A percentile compares a stretch with the other conserved stretches of the same genome.
Conservation (phyloP, 1,140 invertebrate species). For the Ips typographus region DNA sequence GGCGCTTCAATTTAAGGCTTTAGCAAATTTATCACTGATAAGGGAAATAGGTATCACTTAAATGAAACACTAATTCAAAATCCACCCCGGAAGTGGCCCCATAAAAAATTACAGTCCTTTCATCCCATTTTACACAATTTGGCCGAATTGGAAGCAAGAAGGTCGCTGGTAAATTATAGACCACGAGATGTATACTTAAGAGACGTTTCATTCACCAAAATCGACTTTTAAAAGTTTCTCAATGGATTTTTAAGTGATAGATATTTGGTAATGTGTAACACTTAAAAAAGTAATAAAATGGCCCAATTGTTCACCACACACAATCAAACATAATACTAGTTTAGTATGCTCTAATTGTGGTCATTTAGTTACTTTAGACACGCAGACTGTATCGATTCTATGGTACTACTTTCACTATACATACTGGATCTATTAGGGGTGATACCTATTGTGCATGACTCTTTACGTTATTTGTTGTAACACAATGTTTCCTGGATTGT, state of each 20-base stretch:
- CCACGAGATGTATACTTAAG: neutral
- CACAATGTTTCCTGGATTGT: too few species aligned
- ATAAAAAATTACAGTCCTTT: constrained; percentile 12
- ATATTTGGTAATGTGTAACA: neutral
- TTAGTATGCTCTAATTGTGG: too few species aligned
- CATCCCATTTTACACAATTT: constrained; percentile 12
- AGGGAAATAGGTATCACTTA: neutral
- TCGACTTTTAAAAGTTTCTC: neutral
- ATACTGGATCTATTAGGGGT: too few species aligned
- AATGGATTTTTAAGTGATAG: constrained; percentile 1
- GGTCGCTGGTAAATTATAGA: constrained; percentile 5
- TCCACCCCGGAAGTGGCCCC: constrained; percentile 11
- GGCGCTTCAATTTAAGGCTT: neutral
- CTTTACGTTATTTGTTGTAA: too few species aligned
- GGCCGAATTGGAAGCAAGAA: constrained; percentile 9
- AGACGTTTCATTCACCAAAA: constrained; percentile 9
- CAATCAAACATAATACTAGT: too few species aligned
- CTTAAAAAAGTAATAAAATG: neutral
- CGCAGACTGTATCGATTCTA: too few species aligned
- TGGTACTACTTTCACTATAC: too few species aligned
- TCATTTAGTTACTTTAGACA: too few species aligned
- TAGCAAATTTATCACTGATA: neutral
- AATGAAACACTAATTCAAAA: neutral
- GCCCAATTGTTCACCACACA: too few species aligned
- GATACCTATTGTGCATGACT: too few species aligned